phyloP scores from a whole-genome alignment of 1,140 invertebrate species.

The Plutomurus gul region DNA sequence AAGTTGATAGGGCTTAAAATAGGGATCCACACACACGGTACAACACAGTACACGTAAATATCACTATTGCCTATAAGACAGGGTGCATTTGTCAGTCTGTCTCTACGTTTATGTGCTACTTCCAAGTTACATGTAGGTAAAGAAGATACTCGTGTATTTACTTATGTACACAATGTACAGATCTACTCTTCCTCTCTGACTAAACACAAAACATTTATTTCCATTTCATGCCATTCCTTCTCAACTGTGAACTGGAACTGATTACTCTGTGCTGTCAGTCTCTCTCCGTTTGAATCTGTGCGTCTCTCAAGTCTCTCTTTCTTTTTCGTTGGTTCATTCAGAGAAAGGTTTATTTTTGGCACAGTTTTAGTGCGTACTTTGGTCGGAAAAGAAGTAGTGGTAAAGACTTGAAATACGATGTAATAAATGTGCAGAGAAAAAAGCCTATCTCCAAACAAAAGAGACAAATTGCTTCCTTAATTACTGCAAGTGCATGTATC shows the following conservation, averaged over 20 bases:
- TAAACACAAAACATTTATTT: conserved; percentile 18
- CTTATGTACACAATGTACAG: not conserved
- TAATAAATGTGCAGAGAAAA: not conserved
- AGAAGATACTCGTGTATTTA: not conserved
- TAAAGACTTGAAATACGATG: not conserved
- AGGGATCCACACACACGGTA: too few relatives aligned
- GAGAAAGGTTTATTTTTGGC: conserved; percentile 1
- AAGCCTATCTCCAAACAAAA: conserved; percentile 18
- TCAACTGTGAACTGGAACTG: conserved; percentile 5
- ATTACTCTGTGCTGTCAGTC: conserved; percentile 6
- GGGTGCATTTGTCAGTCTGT: too few relatives aligned
- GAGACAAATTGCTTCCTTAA: conserved; percentile 1
- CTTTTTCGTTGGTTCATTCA: not conserved
- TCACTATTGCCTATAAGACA: too few relatives aligned
- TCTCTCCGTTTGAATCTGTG: not conserved
- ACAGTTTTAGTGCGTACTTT: not conserved
- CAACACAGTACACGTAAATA: too few relatives aligned
- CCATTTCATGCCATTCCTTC: not conserved
- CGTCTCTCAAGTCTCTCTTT: too few relatives aligned
- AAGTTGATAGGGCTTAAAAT: too few relatives aligned
- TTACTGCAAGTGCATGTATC: not conserved
- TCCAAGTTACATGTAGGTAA: not conserved
- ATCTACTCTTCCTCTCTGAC: not conserved
- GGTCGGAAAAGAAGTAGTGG: not conserved
- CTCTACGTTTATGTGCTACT: too few relatives aligned